Percentiles rank a stretch among this genome's conserved stretches.
phyloP scores from a whole-genome alignment of 2,113 vertebrate species.

The Acrocephalus arundinaceus region DNA sequence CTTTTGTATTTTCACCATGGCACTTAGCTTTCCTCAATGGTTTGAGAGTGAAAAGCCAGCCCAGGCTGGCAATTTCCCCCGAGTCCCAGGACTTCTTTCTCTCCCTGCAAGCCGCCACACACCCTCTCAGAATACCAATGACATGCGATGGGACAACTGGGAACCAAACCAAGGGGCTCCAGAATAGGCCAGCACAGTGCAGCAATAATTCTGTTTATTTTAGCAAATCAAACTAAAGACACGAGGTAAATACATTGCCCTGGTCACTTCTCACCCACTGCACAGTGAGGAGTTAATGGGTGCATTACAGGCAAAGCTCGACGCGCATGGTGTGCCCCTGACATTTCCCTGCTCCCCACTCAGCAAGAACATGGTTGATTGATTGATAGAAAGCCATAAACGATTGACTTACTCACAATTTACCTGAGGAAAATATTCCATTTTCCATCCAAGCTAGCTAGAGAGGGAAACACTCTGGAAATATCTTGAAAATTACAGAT shows the following conservation, averaged over 20 bases:
- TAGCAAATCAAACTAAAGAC: not conserved
- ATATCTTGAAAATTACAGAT: not conserved
- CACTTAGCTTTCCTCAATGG: not conserved
- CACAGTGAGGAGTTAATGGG: not conserved
- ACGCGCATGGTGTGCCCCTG: accelerated
- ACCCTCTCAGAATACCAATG: slow-evolving; percentile 15
- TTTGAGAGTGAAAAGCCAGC: not conserved
- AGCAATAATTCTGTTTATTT: not conserved
- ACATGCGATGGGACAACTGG: not conserved
- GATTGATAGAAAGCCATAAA: not conserved
- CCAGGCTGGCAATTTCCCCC: not conserved
- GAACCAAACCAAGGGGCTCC: not conserved
- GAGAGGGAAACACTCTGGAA: not conserved
- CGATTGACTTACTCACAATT: not conserved
- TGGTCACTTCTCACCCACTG: not conserved
- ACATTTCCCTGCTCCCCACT: not conserved
- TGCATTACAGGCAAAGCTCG: not conserved
- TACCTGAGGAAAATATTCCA: not conserved
- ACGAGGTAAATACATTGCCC: not conserved
- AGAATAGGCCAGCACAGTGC: not conserved
- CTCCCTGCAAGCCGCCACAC: accelerated
- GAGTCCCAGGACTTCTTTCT: not conserved
- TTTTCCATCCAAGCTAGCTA: not conserved
- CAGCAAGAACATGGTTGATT: not conserved
- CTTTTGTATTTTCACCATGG: not conserved